A percentile compares a stretch with the other conserved stretches of the same genome.
Evolutionary conservation across 2,113 vertebrate species (phyloP).

Genomic region (Accipiter virgatus): DNA sequence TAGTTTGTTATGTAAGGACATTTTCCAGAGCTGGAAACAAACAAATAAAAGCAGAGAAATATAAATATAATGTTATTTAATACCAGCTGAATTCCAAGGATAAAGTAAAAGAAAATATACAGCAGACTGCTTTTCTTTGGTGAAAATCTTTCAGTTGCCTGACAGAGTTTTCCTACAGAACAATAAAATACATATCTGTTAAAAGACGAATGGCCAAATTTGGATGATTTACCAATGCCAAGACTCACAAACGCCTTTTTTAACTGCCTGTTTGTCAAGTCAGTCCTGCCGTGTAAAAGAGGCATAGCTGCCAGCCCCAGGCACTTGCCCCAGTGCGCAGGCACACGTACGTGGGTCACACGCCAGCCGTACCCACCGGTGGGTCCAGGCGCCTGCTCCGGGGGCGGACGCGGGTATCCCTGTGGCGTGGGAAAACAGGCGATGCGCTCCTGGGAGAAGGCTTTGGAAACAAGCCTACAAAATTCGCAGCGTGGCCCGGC

Average conservation of each 20-base stretch:
- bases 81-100: not conserved
- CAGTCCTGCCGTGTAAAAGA: not conserved
- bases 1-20: not conserved
- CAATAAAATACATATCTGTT: not conserved
- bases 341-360: rapidly evolving
- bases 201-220: not conserved
- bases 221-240: not conserved
- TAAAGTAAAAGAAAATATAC: not conserved
- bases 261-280: not conserved
- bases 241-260: not conserved
- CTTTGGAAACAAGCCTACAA: not conserved
- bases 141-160: not conserved
- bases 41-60: not conserved
- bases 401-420: rapidly evolving
- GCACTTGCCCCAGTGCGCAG: not conserved
- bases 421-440: rapidly evolving
- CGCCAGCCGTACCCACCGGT: not conserved
- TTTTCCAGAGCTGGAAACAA: not conserved
- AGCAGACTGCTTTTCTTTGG: not conserved
- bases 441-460: not conserved
- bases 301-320: not conserved
- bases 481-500: not conserved
- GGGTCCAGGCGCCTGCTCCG: rapidly evolving
- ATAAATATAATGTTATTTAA: not conserved
- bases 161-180: not conserved